These are phyloP conservation scores for Sminthurides aquaticus DNA, from an alignment of 2,888 invertebrate species.

Conservation along the genomic window DNA sequence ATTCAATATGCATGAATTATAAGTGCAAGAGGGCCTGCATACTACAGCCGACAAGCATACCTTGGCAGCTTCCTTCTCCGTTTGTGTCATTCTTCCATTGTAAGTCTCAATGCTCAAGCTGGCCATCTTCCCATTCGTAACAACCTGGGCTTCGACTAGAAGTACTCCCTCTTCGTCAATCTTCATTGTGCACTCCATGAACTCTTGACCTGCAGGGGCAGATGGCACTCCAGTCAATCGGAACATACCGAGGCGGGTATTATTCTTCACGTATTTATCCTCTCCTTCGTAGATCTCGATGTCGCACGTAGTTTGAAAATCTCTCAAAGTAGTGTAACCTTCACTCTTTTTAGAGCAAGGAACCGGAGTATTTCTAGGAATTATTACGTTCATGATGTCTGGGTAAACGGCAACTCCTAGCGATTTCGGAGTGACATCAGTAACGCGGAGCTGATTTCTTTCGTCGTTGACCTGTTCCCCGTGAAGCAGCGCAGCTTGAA, in stretches of 20 bases:
- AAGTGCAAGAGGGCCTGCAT: too few relatives aligned
- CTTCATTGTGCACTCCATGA: background rate
- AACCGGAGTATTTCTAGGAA: background rate
- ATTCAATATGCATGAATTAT: too few relatives aligned
- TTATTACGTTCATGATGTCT: background rate
- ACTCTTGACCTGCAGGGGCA: background rate
- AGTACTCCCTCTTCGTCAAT: background rate
- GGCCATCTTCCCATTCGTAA: background rate
- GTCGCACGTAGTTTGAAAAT: background rate
- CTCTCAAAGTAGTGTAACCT: background rate
- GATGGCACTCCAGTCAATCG: background rate
- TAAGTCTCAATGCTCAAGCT: background rate
- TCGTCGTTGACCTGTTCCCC: conserved; percentile 13
- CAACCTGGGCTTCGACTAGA: background rate
- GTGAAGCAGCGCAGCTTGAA: conserved; percentile 62
- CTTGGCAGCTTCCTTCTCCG: background rate
- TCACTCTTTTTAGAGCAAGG: background rate
- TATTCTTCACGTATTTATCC: background rate
- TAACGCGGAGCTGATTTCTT: background rate
- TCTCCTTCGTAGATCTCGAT: background rate
- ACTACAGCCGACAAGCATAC: too few relatives aligned
- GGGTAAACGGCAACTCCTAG: background rate
- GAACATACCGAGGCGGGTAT: background rate
- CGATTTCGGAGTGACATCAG: background rate
- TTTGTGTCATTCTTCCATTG: background rate